phyloP scores from a whole-genome alignment of 1,140 invertebrate species.

The Goniozus legneri region DNA sequence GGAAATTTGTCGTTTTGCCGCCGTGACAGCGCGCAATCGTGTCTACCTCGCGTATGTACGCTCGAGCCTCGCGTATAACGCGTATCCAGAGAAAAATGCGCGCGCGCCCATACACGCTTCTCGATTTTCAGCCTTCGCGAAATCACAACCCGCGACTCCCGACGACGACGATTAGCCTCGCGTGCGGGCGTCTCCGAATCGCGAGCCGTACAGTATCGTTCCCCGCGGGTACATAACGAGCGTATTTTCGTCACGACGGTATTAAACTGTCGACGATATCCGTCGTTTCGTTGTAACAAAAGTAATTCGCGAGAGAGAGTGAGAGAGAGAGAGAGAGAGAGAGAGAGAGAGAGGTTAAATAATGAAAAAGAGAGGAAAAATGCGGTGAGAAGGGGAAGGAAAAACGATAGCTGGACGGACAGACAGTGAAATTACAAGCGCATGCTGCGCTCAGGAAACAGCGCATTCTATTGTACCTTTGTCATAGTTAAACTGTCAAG shows the following conservation, averaged over 20 bases:
- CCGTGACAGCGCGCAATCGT: no score
- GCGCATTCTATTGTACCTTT: constrained; percentile 53
- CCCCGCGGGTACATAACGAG: no score
- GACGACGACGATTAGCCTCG: no score
- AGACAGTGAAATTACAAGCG: constrained; percentile 40
- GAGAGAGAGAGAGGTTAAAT: constrained; percentile 22
- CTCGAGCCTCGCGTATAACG: no score
- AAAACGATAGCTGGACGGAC: constrained; percentile 20
- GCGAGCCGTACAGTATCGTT: no score
- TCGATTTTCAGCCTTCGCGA: no score
- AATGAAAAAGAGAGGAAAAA: constrained; percentile 15
- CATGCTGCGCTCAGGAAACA: constrained; percentile 50
- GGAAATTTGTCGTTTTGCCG: constrained; percentile 30
- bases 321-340: constrained; percentile 5
- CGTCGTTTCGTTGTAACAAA: constrained; percentile 48
- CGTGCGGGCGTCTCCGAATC: no score
- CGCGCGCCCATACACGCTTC: no score
- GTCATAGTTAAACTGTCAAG: constrained; percentile 55
- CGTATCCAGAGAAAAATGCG: no score
- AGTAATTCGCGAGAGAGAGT: constrained; percentile 32
- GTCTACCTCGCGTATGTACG: no score
- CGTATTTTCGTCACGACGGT: no score
- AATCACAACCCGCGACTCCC: no score
- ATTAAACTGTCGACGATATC: constrained; percentile 53
- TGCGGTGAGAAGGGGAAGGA: constrained; percentile 11